Conservation (phyloP, 2,888 invertebrate species). For the Gymnoscelis rufifasciata region DNA sequence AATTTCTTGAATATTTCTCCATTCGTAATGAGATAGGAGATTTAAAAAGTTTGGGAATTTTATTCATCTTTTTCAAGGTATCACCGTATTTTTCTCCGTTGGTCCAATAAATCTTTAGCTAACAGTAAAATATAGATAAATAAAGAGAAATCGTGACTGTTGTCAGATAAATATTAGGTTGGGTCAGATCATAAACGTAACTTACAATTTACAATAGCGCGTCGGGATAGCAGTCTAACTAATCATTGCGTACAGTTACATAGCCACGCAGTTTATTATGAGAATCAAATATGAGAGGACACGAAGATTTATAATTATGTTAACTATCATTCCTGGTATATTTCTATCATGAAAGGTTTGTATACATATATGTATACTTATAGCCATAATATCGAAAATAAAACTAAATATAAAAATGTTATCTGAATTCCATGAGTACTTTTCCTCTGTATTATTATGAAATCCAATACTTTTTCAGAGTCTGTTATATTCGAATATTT, state of each 20-base stretch:
- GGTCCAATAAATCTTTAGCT: slow-evolving; percentile 23
- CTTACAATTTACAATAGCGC: slow-evolving; percentile 28
- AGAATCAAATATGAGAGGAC: not conserved
- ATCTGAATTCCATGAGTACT: too few species aligned
- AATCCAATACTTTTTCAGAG: too few species aligned
- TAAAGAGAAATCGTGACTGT: slow-evolving; percentile 13
- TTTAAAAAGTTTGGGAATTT: slow-evolving; percentile 32
- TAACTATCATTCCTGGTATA: too few species aligned
- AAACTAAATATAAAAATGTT: too few species aligned
- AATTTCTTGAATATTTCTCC: slow-evolving; percentile 51
- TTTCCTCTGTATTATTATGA: too few species aligned
- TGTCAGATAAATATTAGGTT: slow-evolving; percentile 23
- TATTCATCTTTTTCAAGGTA: slow-evolving; percentile 20
- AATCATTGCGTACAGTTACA: slow-evolving; percentile 6
- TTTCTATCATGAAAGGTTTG: too few species aligned
- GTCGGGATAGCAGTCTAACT: slow-evolving; percentile 10
- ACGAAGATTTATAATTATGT: too few species aligned
- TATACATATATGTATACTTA: too few species aligned
- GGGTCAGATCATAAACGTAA: slow-evolving; percentile 29
- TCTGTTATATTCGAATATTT: too few species aligned
- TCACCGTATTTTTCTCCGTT: slow-evolving; percentile 21
- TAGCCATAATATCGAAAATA: too few species aligned
- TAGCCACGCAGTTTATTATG: not conserved
- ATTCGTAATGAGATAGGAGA: slow-evolving; percentile 38
- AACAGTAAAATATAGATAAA: slow-evolving; percentile 23